A percentile compares a stretch with the other conserved stretches of the same genome.
Evolutionary conservation across 2,113 vertebrate species (phyloP).

Genomic region (Aspiorhynchus laticeps): DNA sequence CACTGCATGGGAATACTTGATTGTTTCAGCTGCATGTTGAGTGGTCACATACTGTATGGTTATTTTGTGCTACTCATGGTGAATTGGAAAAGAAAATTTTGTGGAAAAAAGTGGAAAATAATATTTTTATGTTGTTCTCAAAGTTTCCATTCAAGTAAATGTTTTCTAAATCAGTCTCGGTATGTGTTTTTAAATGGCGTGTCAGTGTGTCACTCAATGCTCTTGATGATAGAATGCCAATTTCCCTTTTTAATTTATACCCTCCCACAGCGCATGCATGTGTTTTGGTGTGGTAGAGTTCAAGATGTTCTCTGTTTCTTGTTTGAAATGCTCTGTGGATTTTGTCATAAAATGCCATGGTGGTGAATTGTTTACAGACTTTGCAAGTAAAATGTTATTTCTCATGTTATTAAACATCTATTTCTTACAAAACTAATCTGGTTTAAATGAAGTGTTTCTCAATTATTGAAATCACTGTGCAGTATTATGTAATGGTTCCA

Average conservation of each 20-base stretch:
- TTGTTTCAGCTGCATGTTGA: slow-evolving; percentile 86
- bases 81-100: slow-evolving; percentile 45
- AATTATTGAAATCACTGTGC: background rate
- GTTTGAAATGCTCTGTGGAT: slow-evolving; percentile 76
- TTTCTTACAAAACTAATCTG: slow-evolving; percentile 59
- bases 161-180: slow-evolving; percentile 71
- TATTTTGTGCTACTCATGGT: slow-evolving; percentile 61
- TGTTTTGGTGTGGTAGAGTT: slow-evolving; percentile 71
- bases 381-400: slow-evolving; percentile 72
- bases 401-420: slow-evolving; percentile 75
- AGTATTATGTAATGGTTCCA: background rate
- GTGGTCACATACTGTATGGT: slow-evolving; percentile 71
- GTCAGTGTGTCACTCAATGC: slow-evolving; percentile 70
- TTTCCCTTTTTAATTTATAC: slow-evolving; percentile 48
- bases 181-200: slow-evolving; percentile 69
- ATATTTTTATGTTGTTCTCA: slow-evolving; percentile 66
- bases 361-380: slow-evolving; percentile 82
- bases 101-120: slow-evolving; percentile 58
- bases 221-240: slow-evolving; percentile 57
- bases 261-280: slow-evolving; percentile 84
- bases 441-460: background rate
- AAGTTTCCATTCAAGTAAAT: slow-evolving; percentile 59
- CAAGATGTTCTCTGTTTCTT: slow-evolving; percentile 61
- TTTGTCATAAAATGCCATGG: slow-evolving; percentile 78
- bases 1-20: slow-evolving; percentile 68